Conservation (phyloP, 2,888 invertebrate species). For the Syrista parreyssii region DNA sequence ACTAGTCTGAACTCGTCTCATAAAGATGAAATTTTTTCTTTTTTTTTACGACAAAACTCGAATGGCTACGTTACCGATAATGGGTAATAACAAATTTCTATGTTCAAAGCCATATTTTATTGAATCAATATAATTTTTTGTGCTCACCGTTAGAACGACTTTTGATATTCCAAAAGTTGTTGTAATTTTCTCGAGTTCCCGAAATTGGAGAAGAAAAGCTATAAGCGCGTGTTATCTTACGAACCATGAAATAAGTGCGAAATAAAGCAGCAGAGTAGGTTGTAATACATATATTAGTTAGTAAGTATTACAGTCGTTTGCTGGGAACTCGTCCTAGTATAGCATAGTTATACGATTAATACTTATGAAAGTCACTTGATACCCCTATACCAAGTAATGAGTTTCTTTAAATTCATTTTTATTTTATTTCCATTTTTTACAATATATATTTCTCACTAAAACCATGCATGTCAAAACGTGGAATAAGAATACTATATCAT, state of each 20-base stretch:
- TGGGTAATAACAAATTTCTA: background rate
- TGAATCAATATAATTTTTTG: background rate
- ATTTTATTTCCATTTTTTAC: background rate
- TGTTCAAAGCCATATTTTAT: background rate
- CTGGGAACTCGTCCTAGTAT: background rate
- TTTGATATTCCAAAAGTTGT: background rate
- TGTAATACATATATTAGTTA: background rate
- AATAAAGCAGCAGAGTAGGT: background rate
- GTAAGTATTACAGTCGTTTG: background rate
- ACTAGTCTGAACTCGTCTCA: constrained; percentile 31
- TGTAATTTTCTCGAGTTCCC: background rate
- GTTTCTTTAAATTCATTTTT: background rate
- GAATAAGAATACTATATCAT: background rate
- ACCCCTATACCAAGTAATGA: background rate
- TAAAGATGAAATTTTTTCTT: constrained; percentile 37
- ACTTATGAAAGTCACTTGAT: background rate
- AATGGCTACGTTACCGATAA: background rate
- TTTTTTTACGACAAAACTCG: constrained; percentile 34
- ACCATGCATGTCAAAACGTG: background rate
- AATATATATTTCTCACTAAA: background rate
- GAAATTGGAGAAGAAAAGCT: background rate
- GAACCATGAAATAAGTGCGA: background rate
- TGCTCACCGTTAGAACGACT: background rate
- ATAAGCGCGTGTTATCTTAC: background rate
- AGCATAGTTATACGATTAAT: background rate